Conservation (phyloP, 1,140 invertebrate species). For the Macrobrachium rosenbergii region DNA sequence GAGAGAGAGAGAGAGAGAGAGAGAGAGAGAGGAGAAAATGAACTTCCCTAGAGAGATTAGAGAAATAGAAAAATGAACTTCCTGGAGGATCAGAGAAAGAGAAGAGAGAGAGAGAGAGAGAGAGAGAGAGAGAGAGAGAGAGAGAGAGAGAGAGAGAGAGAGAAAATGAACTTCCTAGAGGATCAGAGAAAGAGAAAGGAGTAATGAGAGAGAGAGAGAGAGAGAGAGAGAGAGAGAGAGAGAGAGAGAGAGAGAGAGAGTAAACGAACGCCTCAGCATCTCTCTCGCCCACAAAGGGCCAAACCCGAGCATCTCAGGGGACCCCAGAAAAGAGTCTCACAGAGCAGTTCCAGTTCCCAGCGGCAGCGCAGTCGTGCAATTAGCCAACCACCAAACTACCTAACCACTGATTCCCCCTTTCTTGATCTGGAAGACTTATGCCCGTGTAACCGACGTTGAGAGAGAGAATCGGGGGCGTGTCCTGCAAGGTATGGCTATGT, state of each 20-base stretch:
- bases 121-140: neutral
- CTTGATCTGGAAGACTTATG: too few species aligned
- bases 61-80: neutral
- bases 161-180: too few species aligned
- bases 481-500: too few species aligned
- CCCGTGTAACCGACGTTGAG: too few species aligned
- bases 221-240: neutral
- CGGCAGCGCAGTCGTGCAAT: too few species aligned
- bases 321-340: too few species aligned
- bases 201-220: neutral
- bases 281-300: neutral
- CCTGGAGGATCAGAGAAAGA: too few species aligned
- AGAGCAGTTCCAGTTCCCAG: neutral
- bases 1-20: neutral
- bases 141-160: neutral
- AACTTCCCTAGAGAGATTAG: neutral
- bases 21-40: neutral
- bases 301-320: neutral
- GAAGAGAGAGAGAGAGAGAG: neutral
- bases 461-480: too few species aligned
- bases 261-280: neutral
- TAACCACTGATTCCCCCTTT: too few species aligned
- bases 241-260: neutral
- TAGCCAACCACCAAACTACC: too few species aligned
- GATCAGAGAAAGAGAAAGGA: too few species aligned